These are phyloP conservation scores for Trissolcus japonicus DNA, from an alignment of 2,888 invertebrate species.

Conservation along the genomic window DNA sequence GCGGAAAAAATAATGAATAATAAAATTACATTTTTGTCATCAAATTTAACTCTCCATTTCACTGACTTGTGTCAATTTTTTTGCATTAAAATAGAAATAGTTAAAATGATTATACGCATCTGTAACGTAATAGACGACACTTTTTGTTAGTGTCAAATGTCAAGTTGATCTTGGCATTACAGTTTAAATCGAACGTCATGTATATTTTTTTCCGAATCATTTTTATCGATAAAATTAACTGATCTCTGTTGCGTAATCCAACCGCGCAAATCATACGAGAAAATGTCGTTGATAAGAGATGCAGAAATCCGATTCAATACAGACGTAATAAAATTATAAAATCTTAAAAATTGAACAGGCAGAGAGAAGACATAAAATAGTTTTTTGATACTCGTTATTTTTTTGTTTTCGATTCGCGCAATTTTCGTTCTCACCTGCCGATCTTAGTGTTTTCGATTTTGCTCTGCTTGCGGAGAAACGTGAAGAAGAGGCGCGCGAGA, in stretches of 20 bases:
- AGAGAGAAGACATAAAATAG: not conserved
- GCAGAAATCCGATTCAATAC: not conserved
- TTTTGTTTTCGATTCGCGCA: constrained; percentile 59
- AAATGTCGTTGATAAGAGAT: constrained; percentile 1
- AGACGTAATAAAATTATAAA: not conserved
- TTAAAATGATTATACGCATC: not conserved
- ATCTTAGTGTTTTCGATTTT: constrained; percentile 46
- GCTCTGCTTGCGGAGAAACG: constrained; percentile 56
- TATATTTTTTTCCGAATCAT: not conserved
- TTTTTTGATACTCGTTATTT: not conserved
- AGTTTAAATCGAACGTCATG: not conserved
- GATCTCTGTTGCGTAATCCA: constrained; percentile 3
- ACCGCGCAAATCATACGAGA: constrained; percentile 4
- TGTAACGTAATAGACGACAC: not conserved
- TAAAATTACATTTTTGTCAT: not conserved
- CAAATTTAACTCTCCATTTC: too few species aligned
- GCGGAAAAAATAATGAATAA: not conserved
- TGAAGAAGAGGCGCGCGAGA: constrained; percentile 68
- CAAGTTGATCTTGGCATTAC: not conserved
- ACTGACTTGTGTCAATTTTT: not conserved
- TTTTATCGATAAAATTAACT: constrained; percentile 2
- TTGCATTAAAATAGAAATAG: not conserved
- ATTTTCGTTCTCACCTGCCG: constrained; percentile 63
- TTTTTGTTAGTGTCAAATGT: constrained; percentile 4
- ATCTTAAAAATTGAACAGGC: not conserved